Evolutionary conservation across 2,888 invertebrate species (phyloP).

Genomic region (Leptura quadrifasciata): DNA sequence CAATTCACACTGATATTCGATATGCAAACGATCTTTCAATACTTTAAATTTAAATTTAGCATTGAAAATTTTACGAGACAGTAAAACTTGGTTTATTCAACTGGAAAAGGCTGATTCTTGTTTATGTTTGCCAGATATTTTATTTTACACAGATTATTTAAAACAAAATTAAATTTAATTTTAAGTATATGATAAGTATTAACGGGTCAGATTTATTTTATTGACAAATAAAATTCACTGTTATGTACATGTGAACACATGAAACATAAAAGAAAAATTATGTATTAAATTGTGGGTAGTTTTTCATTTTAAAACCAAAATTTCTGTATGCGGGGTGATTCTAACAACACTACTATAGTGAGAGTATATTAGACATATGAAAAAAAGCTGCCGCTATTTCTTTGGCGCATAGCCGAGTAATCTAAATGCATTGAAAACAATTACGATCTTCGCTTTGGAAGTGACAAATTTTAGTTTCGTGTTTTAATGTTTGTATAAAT

Average conservation of each 20-base stretch:
- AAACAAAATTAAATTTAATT: neutral
- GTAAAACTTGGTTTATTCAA: neutral
- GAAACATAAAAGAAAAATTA: too few species aligned
- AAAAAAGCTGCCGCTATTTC: too few species aligned
- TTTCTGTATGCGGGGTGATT: too few species aligned
- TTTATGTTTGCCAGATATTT: neutral
- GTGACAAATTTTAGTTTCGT: too few species aligned
- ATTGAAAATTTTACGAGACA: neutral
- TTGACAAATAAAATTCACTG: neutral
- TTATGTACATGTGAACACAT: neutral
- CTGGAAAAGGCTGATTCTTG: neutral
- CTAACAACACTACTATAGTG: too few species aligned
- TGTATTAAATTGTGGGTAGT: too few species aligned
- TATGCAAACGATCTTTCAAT: constrained; percentile 20
- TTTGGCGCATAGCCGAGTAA: too few species aligned
- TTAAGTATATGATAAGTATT: neutral
- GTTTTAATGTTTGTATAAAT: too few species aligned
- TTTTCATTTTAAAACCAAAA: too few species aligned
- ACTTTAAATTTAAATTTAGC: constrained; percentile 1
- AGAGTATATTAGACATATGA: too few species aligned
- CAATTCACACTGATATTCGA: constrained; percentile 30
- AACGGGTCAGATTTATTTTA: neutral
- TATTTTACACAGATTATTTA: neutral
- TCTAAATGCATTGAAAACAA: too few species aligned
- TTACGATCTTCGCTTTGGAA: too few species aligned